These are phyloP conservation scores for Hyles euphorbiae DNA, from an alignment of 1,140 invertebrate genomes.

Conservation along the genomic window DNA sequence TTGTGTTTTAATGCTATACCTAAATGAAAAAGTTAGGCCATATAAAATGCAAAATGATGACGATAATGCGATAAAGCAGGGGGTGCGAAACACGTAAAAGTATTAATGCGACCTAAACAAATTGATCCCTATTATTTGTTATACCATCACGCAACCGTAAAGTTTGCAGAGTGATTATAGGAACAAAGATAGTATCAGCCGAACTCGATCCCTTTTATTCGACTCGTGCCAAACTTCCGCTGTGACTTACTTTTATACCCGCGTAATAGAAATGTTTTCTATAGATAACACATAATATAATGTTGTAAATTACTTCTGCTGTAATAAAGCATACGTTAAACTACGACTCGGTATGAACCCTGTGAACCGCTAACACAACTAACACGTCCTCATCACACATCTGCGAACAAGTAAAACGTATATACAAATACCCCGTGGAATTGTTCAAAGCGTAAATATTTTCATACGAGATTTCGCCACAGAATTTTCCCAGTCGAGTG, in stretches of 20 bases:
- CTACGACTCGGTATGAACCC: no score
- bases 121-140: constrained; percentile 28
- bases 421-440: constrained; percentile 18
- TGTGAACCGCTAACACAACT: no score
- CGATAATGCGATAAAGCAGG: neutral
- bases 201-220: constrained; percentile 19
- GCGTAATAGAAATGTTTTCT: constrained; percentile 5
- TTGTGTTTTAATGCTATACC: no score
- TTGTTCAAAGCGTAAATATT: constrained; percentile 31
- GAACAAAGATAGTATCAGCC: constrained; percentile 26
- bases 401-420: no score
- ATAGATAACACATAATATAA: neutral
- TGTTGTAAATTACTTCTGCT: no score
- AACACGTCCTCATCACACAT: no score
- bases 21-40: constrained; percentile 12
- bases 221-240: constrained; percentile 8
- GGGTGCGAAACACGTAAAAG: constrained; percentile 19
- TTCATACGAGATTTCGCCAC: constrained; percentile 29
- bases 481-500: constrained; percentile 31
- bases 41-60: constrained; percentile 1
- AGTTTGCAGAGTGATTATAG: constrained; percentile 25
- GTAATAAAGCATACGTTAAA: no score
- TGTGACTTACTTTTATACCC: neutral
- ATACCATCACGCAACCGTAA: constrained; percentile 31
- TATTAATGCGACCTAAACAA: constrained; percentile 30